phyloP scores from a whole-genome alignment of 2,888 invertebrate species.

The Fragum whitleyi region DNA sequence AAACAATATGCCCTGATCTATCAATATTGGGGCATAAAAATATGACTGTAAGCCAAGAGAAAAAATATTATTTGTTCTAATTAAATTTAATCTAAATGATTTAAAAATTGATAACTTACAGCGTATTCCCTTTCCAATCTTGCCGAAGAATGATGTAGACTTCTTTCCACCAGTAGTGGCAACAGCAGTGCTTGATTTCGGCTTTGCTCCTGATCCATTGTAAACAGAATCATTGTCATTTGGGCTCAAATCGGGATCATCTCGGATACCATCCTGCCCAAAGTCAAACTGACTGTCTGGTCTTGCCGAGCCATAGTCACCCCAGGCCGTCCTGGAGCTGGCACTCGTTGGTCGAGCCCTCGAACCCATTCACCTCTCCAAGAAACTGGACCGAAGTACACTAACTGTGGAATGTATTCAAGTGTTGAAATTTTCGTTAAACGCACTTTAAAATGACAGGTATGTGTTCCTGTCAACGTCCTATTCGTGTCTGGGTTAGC shows the following conservation, averaged over 20 bases:
- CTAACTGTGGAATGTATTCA: no score
- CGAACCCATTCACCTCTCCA: slow-evolving; percentile 17
- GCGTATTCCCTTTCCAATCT: slow-evolving; percentile 80
- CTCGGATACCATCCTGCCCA: slow-evolving; percentile 71
- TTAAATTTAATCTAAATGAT: no score
- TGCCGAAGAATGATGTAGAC: slow-evolving; percentile 73
- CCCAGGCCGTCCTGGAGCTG: slow-evolving; percentile 80
- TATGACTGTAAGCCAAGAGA: no score
- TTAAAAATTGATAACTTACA: slow-evolving; percentile 76
- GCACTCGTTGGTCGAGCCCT: slow-evolving; percentile 76
- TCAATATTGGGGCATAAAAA: no score
- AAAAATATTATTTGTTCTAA: no score
- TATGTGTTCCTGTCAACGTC: neutral
- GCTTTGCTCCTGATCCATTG: slow-evolving; percentile 60
- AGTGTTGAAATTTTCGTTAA: neutral
- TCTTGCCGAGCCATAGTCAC: slow-evolving; percentile 64
- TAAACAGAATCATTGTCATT: slow-evolving; percentile 69
- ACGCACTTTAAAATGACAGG: neutral
- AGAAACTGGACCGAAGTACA: slow-evolving; percentile 42
- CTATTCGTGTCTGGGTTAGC: slow-evolving; percentile 10
- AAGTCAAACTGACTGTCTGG: slow-evolving; percentile 73
- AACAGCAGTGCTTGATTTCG: slow-evolving; percentile 49
- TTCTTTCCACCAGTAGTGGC: slow-evolving; percentile 54
- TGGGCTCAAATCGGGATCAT: slow-evolving; percentile 72
- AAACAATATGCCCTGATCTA: no score